phyloP scores from a whole-genome alignment of 1,140 invertebrate species.

The Phymorhynchus buccinoides region DNA sequence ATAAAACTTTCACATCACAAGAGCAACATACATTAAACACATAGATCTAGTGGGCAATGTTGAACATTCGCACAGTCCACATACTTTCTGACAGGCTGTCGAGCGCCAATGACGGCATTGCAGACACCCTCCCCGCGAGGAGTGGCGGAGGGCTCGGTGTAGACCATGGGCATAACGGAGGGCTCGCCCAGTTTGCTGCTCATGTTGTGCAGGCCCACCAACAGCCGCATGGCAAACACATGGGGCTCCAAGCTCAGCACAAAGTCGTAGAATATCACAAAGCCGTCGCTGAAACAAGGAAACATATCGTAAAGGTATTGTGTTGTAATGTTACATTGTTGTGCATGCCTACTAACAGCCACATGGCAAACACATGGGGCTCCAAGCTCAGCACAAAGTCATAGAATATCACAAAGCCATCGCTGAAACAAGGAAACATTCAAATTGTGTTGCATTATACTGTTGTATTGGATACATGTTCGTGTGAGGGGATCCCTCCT shows the following conservation, averaged over 20 bases:
- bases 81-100: conserved; percentile 71
- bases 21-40: too few species aligned
- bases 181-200: conserved; percentile 68
- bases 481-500: too few species aligned
- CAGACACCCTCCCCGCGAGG: conserved; percentile 49
- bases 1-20: too few species aligned
- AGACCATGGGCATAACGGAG: conserved; percentile 68
- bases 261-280: conserved; percentile 73
- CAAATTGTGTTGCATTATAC: too few species aligned
- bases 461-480: too few species aligned
- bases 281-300: conserved; percentile 63
- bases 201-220: conserved; percentile 69
- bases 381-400: conserved; percentile 71
- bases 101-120: conserved; percentile 69
- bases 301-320: too few species aligned
- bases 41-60: too few species aligned
- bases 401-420: conserved; percentile 72
- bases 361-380: conserved; percentile 57
- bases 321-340: too few species aligned
- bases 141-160: conserved; percentile 64
- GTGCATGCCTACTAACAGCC: conserved; percentile 70
- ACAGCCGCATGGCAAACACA: conserved; percentile 61
- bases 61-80: too few species aligned
- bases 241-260: conserved; percentile 66
- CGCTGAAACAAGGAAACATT: conserved; percentile 59